Percentiles rank a stretch among this genome's conserved stretches.
Conservation (phyloP, 2,113 vertebrate genomes). For the Ia io region DNA sequence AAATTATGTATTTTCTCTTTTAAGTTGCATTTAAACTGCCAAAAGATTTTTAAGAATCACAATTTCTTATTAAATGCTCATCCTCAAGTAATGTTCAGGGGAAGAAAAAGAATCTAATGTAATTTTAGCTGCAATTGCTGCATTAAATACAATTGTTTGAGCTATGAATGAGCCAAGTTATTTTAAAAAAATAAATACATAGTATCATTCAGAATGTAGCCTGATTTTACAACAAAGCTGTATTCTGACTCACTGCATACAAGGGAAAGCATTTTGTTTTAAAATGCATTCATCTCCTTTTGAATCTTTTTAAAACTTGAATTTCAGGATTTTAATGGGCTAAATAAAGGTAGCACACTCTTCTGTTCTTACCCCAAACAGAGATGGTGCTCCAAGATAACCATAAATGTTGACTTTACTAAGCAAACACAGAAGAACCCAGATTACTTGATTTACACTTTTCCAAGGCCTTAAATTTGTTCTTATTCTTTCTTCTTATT, state of each 20-base stretch:
- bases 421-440: neutral
- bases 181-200: neutral
- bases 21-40: slow-evolving; percentile 14
- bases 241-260: neutral
- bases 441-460: neutral
- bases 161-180: neutral
- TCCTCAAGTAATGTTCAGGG: neutral
- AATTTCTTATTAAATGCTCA: slow-evolving; percentile 3
- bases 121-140: neutral
- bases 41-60: neutral
- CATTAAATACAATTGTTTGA: neutral
- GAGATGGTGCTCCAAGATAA: neutral
- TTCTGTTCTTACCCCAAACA: neutral
- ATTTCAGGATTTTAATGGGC: neutral
- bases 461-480: neutral
- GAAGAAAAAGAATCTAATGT: neutral
- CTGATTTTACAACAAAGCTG: neutral
- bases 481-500: neutral
- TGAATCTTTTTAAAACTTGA: slow-evolving; percentile 26
- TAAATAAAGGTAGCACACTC: neutral
- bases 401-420: neutral
- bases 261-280: neutral
- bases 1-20: neutral
- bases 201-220: neutral
- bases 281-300: neutral